Evolutionary conservation across 1,140 invertebrate species (phyloP), one percentile per base, ranked within the genome.

Genomic region (Goniozus legneri): DNA sequence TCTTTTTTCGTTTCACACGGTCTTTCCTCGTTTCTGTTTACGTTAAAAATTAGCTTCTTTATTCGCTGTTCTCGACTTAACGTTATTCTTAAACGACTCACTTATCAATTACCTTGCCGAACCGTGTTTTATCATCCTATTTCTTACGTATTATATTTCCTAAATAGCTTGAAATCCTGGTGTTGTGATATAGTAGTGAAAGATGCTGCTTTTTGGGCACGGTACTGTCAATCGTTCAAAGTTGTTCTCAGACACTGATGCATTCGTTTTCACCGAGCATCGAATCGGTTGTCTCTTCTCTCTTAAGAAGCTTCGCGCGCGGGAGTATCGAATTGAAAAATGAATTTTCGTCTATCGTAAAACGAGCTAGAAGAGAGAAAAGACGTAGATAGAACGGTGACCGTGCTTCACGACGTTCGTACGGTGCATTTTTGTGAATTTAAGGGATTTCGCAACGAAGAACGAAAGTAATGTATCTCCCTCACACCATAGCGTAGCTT

Each of bases 161-260:
- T 59, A 51, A 57, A 60, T 69, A 71, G 69, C 67, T 73, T 72
- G 69, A 68, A 62, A 62, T 71, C 68, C 69, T 72, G 67, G 65
- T 71, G 68, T 73, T 71, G 68, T 71, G 64, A 65, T 69, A 69
- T 35, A 69, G 69, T 73, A 73, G 69, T 70, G 58, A 60, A 67
- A 59, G 68, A 58, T 6, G 61, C 49, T 58, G 66, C 69, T 70
- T 62, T 64, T 71, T 72, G 67, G 67, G 68, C 67, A 70, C 67
- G 67, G 65, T 71, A 64, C 57, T 59, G 57, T 50, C 52, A 55
- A 52, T 60, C 50, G 58, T 59, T 59, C 57, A 39, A 58, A 59
- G 55, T 58, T 58, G 56, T 58, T 54, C 32, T 38, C 45, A 48
- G 19, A 40, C 34, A 33, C 8, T 13, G 31, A 32, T 38, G 16